Base-by-base conservation (phyloP, 2,888 invertebrate species). In the Bombyx huttoni region DNA sequence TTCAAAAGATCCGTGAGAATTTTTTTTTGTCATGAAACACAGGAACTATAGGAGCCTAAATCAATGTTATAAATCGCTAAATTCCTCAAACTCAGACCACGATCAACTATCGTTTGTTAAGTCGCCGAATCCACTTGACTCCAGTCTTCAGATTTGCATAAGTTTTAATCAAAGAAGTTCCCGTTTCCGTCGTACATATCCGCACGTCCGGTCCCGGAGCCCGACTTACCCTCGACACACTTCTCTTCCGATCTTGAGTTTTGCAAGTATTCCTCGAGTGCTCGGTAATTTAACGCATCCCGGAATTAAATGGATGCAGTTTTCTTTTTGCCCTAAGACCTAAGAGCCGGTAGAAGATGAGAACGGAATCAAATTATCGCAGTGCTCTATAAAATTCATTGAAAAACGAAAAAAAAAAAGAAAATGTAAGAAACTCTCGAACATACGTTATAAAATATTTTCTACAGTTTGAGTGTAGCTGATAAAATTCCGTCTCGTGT, bases 141-240 rank as follows among this genome's bases (percentile, higher is more conserved):
- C 63, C 61, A 62, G 59, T 65, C 68, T 66, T 65, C 65, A 63
- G 71, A 77, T 77, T 74, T 75, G 72, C 79, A 77, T 79, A 81
- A 81, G 76, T 81, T 81, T 81, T 80, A 81, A 81, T 82, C 81
- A 78, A 79, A 78, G 75, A 78, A 78, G 71, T 75, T 75, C 54
- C 34, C 54, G 52, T 47, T 40, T 40, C 40, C 40, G 8, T 8
- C 8, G 1, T 40, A 8, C 53, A 54, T 52, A 33, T 50, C 52
- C 51, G 47, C 46, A 24, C 52, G 34, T 49, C 48, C 14, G 50
- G 33, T 14, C 34, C 34, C 34, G 45, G 35, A 33, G 40, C 49
- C 48, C 24, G 24, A 52, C 59, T 58, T 52, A 54, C 61, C 55
- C 67, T 71, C 60, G 61, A 63, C 68, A 65, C 58, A 60, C 60